Evolutionary conservation across 2,888 invertebrate genomes (phyloP).

Genomic region (Drosophila eohydei): DNA sequence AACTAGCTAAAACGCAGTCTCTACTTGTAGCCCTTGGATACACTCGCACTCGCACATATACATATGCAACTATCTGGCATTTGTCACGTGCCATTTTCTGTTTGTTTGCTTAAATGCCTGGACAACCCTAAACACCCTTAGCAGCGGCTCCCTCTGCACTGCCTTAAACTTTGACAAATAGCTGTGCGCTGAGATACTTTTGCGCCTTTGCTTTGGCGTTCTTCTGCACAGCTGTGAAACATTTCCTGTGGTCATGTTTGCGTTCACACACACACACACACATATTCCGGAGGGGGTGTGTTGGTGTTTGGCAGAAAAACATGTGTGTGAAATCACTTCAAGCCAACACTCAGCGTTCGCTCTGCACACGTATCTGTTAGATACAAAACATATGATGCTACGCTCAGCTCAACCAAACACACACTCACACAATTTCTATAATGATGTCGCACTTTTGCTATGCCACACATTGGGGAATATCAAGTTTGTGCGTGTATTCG

Average conservation of each 20-base stretch:
- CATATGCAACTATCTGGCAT: conserved; percentile 39
- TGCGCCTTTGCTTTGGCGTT: conserved; percentile 22
- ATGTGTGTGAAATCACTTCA: conserved; percentile 79
- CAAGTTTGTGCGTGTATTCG: conserved; percentile 62
- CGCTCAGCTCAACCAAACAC: neutral
- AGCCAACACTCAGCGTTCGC: conserved; percentile 30
- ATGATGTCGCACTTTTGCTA: conserved; percentile 80
- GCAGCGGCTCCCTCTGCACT: neutral
- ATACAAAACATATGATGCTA: conserved; percentile 79
- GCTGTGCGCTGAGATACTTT: conserved; percentile 51
- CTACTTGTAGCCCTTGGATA: conserved; percentile 29
- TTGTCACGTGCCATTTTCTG: conserved; percentile 62
- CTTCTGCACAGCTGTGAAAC: conserved; percentile 67
- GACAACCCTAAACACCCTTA: conserved; percentile 18
- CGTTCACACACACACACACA: conserved; percentile 10
- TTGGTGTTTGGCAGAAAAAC: conserved; percentile 42
- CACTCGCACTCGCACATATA: conserved; percentile 6
- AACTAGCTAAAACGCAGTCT: conserved; percentile 18
- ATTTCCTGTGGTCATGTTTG: conserved; percentile 77
- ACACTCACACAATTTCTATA: conserved; percentile 70
- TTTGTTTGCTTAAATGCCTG: conserved; percentile 42
- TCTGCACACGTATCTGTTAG: conserved; percentile 61
- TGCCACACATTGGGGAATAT: conserved; percentile 65
- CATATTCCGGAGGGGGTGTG: neutral
- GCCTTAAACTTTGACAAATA: conserved; percentile 63